Conservation (phyloP, 2,888 invertebrate species). For the Dolichomitus sp. region DNA sequence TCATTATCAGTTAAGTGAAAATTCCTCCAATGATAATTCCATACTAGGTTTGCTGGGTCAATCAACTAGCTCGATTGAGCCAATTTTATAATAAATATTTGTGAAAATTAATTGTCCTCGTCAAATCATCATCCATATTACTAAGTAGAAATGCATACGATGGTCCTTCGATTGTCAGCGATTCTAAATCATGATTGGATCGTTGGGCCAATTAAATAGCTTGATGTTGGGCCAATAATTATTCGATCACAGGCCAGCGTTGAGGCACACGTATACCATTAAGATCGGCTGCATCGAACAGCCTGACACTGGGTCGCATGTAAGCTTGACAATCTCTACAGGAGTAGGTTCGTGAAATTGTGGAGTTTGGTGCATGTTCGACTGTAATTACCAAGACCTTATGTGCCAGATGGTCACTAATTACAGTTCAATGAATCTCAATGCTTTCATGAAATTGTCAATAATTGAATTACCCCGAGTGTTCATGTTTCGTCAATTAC, state of each 20-base stretch:
- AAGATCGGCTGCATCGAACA: background rate
- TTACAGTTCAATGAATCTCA: constrained; percentile 47
- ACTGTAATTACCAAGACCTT: background rate
- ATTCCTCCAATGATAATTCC: too few species aligned
- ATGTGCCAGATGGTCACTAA: constrained; percentile 54
- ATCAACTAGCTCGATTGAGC: too few species aligned
- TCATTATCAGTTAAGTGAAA: too few species aligned
- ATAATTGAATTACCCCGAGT: constrained; percentile 35
- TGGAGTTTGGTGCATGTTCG: background rate
- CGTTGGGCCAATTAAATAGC: too few species aligned
- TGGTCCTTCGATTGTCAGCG: background rate
- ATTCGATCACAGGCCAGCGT: background rate
- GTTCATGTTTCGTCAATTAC: constrained; percentile 29
- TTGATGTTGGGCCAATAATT: too few species aligned
- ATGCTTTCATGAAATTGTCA: constrained; percentile 22
- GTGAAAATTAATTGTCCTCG: too few species aligned
- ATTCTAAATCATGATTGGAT: too few species aligned
- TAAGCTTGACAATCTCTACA: background rate
- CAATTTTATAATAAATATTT: too few species aligned
- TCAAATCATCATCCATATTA: too few species aligned
- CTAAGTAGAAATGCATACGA: too few species aligned
- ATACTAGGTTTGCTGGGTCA: too few species aligned
- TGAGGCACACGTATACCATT: background rate
- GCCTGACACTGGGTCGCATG: background rate
- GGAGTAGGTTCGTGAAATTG: background rate